phyloP scores from a whole-genome alignment of 2,888 invertebrate species.

The Drosophila leonis region DNA sequence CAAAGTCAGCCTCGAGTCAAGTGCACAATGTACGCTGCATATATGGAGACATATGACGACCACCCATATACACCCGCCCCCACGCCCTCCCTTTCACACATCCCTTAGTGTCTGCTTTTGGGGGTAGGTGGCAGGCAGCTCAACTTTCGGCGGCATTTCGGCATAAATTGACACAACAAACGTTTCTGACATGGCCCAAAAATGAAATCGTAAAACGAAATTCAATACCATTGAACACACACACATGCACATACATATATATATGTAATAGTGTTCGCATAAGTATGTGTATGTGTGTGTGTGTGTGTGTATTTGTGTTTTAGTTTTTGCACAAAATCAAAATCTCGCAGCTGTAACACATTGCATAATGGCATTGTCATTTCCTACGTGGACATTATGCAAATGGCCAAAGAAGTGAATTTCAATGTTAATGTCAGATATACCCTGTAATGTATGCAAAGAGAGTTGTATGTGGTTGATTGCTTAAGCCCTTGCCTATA shows the following conservation, averaged over 20 bases:
- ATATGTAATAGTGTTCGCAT: background rate
- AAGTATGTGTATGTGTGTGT: background rate
- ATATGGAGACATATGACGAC: conserved; percentile 24
- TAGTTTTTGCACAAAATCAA: conserved; percentile 21
- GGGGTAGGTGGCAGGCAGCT: conserved; percentile 62
- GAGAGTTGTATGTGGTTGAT: background rate
- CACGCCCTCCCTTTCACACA: background rate
- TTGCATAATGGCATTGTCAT: conserved; percentile 54
- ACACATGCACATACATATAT: background rate
- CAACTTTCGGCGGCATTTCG: conserved; percentile 54
- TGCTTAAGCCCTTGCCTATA: background rate
- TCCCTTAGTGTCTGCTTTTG: conserved; percentile 6
- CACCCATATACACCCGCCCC: background rate
- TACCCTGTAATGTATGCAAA: conserved; percentile 4
- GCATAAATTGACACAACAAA: conserved; percentile 74
- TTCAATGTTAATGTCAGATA: conserved; percentile 16
- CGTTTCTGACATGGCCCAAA: conserved; percentile 56
- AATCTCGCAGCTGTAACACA: conserved; percentile 36
- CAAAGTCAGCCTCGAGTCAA: conserved; percentile 57
- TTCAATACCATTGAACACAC: conserved; percentile 50
- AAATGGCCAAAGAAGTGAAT: conserved; percentile 34
- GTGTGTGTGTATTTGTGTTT: background rate
- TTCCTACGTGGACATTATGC: conserved; percentile 50
- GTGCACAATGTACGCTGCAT: conserved; percentile 39
- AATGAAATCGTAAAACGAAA: conserved; percentile 71